Evolutionary conservation across 2,888 invertebrate species (phyloP).

Genomic region (Drosophila peninsularis): DNA sequence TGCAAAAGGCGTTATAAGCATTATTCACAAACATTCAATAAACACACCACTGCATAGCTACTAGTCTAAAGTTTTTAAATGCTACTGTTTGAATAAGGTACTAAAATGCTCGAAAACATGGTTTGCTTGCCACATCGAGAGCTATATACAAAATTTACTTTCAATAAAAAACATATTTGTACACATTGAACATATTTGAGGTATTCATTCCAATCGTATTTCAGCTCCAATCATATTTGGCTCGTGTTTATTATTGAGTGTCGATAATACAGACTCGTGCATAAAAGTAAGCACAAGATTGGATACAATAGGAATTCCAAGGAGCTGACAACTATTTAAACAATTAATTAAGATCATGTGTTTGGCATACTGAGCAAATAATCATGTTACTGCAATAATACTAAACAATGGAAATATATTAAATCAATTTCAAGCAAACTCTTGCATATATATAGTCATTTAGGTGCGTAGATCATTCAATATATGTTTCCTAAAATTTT

Average conservation of each 20-base stretch:
- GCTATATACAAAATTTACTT: too few relatives aligned
- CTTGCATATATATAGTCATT: neutral
- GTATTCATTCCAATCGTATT: too few relatives aligned
- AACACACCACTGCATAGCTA: conserved; percentile 16
- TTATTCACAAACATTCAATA: conserved; percentile 12
- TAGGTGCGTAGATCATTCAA: too few relatives aligned
- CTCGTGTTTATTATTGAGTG: neutral
- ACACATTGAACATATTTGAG: too few relatives aligned
- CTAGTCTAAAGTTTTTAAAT: neutral
- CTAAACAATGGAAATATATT: neutral
- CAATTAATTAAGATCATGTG: conserved; percentile 22
- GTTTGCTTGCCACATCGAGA: too few relatives aligned
- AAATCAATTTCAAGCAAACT: neutral
- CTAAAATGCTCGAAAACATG: neutral
- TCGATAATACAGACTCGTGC: neutral
- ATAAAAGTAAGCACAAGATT: neutral
- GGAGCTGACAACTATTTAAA: conserved; percentile 2
- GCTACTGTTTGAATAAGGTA: neutral
- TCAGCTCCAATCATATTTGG: too few relatives aligned
- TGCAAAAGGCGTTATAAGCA: conserved; percentile 11
- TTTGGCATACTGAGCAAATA: neutral
- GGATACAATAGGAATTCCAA: neutral
- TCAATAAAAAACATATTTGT: too few relatives aligned
- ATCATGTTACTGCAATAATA: neutral
- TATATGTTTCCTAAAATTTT: neutral